phyloP scores from a whole-genome alignment of 2,113 vertebrate genomes.

The Mormyrus iriodes region DNA sequence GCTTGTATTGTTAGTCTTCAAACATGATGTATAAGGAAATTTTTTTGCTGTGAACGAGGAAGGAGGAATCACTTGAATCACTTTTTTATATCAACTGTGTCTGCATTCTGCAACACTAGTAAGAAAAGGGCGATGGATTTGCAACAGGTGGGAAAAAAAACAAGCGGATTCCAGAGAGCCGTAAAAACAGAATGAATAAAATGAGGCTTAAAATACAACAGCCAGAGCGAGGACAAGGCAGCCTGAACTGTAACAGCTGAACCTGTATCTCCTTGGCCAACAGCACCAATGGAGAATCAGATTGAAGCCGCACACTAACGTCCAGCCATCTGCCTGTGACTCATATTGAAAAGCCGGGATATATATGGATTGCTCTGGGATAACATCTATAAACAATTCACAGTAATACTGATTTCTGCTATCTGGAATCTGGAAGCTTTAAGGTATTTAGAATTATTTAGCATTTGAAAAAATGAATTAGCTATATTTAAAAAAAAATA shows the following conservation, averaged over 20 bases:
- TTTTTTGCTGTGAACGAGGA: background rate
- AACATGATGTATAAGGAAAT: background rate
- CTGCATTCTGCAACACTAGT: background rate
- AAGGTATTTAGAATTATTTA: background rate
- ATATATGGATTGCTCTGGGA: background rate
- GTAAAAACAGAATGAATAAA: background rate
- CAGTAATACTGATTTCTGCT: background rate
- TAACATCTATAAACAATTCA: background rate
- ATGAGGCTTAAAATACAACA: background rate
- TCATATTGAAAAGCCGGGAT: background rate
- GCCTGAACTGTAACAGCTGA: background rate
- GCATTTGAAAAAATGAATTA: background rate
- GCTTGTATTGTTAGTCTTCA: background rate
- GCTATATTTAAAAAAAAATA: background rate
- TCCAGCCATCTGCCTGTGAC: background rate
- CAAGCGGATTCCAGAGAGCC: background rate
- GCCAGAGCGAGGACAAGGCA: background rate
- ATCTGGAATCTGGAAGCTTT: background rate
- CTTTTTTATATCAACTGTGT: background rate
- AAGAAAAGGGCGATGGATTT: background rate
- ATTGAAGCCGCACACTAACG: background rate
- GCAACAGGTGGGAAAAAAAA: background rate
- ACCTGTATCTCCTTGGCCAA: background rate
- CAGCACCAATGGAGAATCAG: background rate
- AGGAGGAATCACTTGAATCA: background rate